These are phyloP conservation scores for Chorisops tibialis DNA, from an alignment of 2,888 invertebrate species.

Conservation along the genomic window DNA sequence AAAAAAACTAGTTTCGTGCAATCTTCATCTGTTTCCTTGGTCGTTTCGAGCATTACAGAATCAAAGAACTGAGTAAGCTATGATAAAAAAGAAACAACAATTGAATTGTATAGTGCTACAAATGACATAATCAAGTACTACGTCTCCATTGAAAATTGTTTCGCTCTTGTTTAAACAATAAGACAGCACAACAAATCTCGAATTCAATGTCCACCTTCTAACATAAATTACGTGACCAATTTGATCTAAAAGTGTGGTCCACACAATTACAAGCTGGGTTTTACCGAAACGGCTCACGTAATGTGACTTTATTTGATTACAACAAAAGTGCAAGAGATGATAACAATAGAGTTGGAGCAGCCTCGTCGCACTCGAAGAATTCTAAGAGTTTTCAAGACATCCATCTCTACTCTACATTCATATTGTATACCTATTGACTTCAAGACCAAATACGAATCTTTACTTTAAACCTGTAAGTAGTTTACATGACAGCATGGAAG, in stretches of 20 bases:
- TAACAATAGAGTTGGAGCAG: neutral
- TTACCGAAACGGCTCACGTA: constrained; percentile 20
- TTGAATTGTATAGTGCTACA: no score
- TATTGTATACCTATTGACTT: no score
- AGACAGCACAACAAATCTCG: constrained; percentile 6
- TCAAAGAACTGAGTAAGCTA: no score
- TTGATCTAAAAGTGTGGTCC: constrained; percentile 21
- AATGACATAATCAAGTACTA: no score
- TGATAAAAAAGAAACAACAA: no score
- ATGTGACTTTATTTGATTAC: constrained; percentile 8
- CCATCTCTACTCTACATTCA: no score
- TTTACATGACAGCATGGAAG: neutral
- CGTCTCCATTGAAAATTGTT: no score
- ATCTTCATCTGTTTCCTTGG: no score
- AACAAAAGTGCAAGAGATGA: constrained; percentile 6
- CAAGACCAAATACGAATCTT: no score
- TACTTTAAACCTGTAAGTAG: neutral
- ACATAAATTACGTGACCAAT: constrained; percentile 25
- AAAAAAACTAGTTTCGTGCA: no score
- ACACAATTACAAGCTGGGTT: neutral
- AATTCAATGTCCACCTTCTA: constrained; percentile 13
- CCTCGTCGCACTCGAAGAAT: neutral
- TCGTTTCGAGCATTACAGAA: no score
- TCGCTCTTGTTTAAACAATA: no score
- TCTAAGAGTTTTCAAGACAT: neutral